Conservation (phyloP, 2,113 vertebrate species). For the Narcine bancroftii region DNA sequence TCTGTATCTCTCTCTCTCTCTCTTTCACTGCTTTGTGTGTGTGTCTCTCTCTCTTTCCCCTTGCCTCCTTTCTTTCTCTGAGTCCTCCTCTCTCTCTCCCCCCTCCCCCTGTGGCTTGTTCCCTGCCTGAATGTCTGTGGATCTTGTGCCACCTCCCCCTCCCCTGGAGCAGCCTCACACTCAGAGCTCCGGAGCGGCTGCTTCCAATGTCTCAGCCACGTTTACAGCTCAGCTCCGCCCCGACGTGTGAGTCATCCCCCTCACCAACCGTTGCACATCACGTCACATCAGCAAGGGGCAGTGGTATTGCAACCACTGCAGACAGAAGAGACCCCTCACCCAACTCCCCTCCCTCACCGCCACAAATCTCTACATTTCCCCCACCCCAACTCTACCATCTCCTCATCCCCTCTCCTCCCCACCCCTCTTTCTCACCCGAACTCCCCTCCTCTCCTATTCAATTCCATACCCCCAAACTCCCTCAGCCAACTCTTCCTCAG, state of each 20-base stretch:
- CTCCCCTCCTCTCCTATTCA: no score
- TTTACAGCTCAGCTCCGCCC: background rate
- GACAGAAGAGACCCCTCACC: background rate
- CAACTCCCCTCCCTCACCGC: no score
- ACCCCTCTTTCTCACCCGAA: no score
- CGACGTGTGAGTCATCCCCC: constrained; percentile 14
- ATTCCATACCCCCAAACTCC: no score
- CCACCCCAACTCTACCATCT: no score
- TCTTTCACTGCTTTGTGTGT: no score
- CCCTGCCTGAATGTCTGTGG: background rate
- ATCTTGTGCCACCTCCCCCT: background rate
- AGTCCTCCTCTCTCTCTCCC: constrained; percentile 24
- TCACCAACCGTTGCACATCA: background rate
- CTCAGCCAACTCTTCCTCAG: no score
- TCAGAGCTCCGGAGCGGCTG: background rate
- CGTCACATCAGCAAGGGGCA: background rate
- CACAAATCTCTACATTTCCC: background rate
- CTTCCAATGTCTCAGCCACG: background rate
- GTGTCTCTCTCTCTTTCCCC: background rate
- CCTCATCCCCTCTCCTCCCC: no score
- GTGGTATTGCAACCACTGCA: no score
- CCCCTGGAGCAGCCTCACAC: background rate
- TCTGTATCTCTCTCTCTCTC: constrained; percentile 22
- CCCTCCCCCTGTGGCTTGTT: no score
- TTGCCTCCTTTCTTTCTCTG: background rate